These are phyloP conservation scores for Eurystomus glaucurus DNA, from an alignment of 2,797 vertebrate species.

Conservation along the genomic window DNA sequence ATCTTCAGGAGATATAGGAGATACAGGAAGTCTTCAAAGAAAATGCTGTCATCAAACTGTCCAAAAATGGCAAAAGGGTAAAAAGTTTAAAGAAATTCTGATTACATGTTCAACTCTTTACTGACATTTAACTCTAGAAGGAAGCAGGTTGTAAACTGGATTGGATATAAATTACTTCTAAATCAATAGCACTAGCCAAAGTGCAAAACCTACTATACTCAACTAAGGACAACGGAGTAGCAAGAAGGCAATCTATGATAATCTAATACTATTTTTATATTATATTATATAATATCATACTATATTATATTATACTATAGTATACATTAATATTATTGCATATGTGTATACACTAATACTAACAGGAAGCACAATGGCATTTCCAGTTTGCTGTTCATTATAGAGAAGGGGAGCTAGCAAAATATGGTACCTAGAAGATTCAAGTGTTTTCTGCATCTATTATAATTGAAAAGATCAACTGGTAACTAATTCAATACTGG, in stretches of 20 bases:
- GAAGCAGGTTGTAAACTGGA: background rate
- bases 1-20: background rate
- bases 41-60: background rate
- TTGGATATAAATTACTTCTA: background rate
- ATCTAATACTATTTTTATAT: background rate
- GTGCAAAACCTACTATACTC: background rate
- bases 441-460: background rate
- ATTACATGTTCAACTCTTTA: background rate
- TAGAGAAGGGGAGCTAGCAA: background rate
- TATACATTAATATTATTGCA: background rate
- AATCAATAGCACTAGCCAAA: background rate
- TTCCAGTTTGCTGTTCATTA: background rate
- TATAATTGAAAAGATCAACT: background rate
- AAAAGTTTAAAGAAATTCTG: background rate
- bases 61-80: background rate
- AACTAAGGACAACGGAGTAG: background rate
- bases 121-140: background rate
- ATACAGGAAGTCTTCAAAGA: background rate
- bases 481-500: background rate
- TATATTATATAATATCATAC: no score
- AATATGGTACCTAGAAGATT: background rate
- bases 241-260: background rate
- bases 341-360: background rate
- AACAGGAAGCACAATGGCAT: background rate
- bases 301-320: background rate